Evolutionary conservation across 2,888 invertebrate genomes (phyloP), one percentile per base, ranked within the genome.

Genomic region (Cephus spinipes): DNA sequence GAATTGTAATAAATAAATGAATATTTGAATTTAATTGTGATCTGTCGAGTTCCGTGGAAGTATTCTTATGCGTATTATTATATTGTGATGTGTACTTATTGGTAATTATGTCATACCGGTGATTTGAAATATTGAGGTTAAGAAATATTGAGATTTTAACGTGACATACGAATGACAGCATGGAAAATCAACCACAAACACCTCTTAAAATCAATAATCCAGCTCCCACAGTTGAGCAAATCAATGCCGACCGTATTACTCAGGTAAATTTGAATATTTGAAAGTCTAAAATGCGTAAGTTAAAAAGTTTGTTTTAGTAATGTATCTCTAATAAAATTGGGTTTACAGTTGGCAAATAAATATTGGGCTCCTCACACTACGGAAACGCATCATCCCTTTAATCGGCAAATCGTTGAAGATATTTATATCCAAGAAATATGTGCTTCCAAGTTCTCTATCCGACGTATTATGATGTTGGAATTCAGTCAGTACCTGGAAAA

Each of bases 401-500:
- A 96, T 92, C 93, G 95, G 35, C 93, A 95, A 88, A 94, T 98
- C 85, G 95, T 98, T 83, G 97, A 98, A 88, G 96, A 97, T 85
- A 96, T 99, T 85, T 99, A 98, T 89, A 92, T 94, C 77, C 95
- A 96, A 89, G 98, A 99, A 92, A 96, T 99, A 87, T 94, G 95
- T 79, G 96, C 96, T 77, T 95, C 96, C 86, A 96, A 95, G 95
- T 96, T 96, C 91, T 95, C 96, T 15, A 95, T 96, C 4, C 94
- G 97, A n/a, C 94, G 98, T 77, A 96, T 98, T 81, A 98, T 98
- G 96, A 96, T 98, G 94, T 92, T 99, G 79, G 99, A 99, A 92
- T 98, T 98, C 91, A 98, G 98, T 81, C 99, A 99, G 89, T 99
- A 99, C 91, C 92, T 99, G 85, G 99, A 99, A 92, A 97, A 97